These are phyloP conservation scores for Trissolcus japonicus DNA, from an alignment of 2,888 invertebrate genomes.

Conservation along the genomic window DNA sequence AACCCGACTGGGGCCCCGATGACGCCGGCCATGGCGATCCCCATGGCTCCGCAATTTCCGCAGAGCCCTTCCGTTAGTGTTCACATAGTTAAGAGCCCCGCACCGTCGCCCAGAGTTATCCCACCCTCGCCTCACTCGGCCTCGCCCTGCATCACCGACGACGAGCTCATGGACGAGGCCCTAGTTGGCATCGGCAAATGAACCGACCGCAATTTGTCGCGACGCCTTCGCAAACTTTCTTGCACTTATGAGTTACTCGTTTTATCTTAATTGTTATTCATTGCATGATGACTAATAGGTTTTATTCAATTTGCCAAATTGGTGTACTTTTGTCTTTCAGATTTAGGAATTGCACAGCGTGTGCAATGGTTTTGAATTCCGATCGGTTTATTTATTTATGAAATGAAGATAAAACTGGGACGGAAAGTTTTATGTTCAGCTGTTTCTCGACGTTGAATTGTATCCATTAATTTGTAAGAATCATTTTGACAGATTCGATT, in stretches of 20 bases:
- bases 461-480: too few relatives aligned
- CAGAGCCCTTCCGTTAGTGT: slow-evolving; percentile 84
- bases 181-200: slow-evolving; percentile 87
- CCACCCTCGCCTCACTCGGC: slow-evolving; percentile 83
- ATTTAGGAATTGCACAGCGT: too few relatives aligned
- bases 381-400: too few relatives aligned
- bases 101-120: slow-evolving; percentile 82
- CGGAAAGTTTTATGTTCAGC: too few relatives aligned
- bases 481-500: too few relatives aligned
- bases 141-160: slow-evolving; percentile 90
- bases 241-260: not conserved
- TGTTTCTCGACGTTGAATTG: too few relatives aligned
- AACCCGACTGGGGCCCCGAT: slow-evolving; percentile 2
- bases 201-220: slow-evolving; percentile 65
- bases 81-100: slow-evolving; percentile 87
- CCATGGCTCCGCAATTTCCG: slow-evolving; percentile 71
- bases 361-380: too few relatives aligned
- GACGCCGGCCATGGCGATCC: slow-evolving; percentile 24
- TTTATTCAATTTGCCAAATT: too few relatives aligned
- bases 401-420: too few relatives aligned
- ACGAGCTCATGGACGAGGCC: slow-evolving; percentile 93
- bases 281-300: too few relatives aligned
- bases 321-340: too few relatives aligned
- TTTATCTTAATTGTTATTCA: too few relatives aligned
- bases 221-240: slow-evolving; percentile 44